Percentiles rank a stretch among this genome's conserved stretches.
phyloP scores from a whole-genome alignment of 2,888 invertebrate species.

The Catocala sponsa region DNA sequence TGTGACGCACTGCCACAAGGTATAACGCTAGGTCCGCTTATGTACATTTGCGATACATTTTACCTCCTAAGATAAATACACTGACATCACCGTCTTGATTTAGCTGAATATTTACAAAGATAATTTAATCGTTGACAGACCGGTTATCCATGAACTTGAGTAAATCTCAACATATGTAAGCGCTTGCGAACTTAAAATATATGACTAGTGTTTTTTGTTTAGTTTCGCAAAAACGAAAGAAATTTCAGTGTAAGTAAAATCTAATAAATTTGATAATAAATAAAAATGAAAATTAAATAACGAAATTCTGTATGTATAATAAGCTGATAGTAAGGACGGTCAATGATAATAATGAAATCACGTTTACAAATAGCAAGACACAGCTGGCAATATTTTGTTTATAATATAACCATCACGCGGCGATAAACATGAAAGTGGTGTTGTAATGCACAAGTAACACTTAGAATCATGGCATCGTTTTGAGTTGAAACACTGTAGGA shows the following conservation, averaged over 20 bases:
- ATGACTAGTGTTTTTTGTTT: too few relatives aligned
- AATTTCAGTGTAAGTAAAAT: background rate
- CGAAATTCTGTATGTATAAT: background rate
- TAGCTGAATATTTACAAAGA: slow-evolving; percentile 69
- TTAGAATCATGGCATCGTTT: slow-evolving; percentile 28
- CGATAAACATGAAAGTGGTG: slow-evolving; percentile 32
- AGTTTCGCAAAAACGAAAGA: background rate
- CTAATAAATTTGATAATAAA: background rate
- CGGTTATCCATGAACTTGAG: slow-evolving; percentile 63
- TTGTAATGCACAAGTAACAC: slow-evolving; percentile 24
- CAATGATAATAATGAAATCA: slow-evolving; percentile 33
- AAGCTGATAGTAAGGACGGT: slow-evolving; percentile 12
- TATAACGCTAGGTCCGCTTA: slow-evolving; percentile 58
- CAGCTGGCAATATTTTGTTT: slow-evolving; percentile 42
- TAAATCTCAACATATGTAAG: slow-evolving; percentile 15
- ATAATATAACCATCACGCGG: slow-evolving; percentile 27
- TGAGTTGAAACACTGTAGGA: slow-evolving; percentile 36
- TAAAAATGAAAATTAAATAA: background rate
- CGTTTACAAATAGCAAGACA: slow-evolving; percentile 34
- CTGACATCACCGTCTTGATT: slow-evolving; percentile 78
- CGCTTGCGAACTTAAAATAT: slow-evolving; percentile 15
- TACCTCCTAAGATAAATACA: slow-evolving; percentile 67
- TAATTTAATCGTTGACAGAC: slow-evolving; percentile 47
- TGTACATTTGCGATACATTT: slow-evolving; percentile 66
- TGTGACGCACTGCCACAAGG: slow-evolving; percentile 66